A percentile compares a stretch with the other conserved stretches of the same genome.
Conservation (phyloP, 2,113 vertebrate species). For the Dromaius novaehollandiae region DNA sequence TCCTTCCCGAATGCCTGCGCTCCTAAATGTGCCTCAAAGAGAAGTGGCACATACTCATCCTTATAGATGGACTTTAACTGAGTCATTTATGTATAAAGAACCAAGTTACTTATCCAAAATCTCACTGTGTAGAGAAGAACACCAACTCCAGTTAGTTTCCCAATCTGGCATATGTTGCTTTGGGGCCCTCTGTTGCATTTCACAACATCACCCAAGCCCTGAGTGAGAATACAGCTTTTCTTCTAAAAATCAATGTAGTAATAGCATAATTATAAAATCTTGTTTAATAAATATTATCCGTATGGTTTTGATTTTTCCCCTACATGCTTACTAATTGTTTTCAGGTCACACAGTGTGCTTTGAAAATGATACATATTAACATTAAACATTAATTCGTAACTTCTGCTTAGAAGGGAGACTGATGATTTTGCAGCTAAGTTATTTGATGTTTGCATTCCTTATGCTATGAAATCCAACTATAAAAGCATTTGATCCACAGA, state of each 20-base stretch:
- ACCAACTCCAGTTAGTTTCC: neutral
- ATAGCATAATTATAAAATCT: slow-evolving; percentile 10
- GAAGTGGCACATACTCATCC: rapidly evolving
- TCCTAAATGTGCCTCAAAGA: rapidly evolving
- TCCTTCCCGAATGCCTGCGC: rapidly evolving
- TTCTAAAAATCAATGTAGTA: neutral
- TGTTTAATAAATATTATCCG: slow-evolving; percentile 9
- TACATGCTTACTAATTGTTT: neutral
- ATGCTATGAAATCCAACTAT: too few relatives aligned
- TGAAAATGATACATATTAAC: too few relatives aligned
- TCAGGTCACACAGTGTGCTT: neutral
- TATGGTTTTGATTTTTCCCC: neutral
- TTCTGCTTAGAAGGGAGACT: neutral
- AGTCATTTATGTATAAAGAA: neutral
- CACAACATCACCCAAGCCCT: neutral
- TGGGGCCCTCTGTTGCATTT: neutral
- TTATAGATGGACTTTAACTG: rapidly evolving
- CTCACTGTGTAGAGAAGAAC: neutral
- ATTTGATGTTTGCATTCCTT: too few relatives aligned
- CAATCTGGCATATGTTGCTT: neutral
- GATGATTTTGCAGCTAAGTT: neutral
- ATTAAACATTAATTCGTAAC: too few relatives aligned
- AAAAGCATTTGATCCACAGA: neutral
- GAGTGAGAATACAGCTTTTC: neutral
- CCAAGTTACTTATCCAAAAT: neutral